Base-by-base conservation (phyloP, 2,888 invertebrate genomes). In the Marasmarcha lunaedactyla region DNA sequence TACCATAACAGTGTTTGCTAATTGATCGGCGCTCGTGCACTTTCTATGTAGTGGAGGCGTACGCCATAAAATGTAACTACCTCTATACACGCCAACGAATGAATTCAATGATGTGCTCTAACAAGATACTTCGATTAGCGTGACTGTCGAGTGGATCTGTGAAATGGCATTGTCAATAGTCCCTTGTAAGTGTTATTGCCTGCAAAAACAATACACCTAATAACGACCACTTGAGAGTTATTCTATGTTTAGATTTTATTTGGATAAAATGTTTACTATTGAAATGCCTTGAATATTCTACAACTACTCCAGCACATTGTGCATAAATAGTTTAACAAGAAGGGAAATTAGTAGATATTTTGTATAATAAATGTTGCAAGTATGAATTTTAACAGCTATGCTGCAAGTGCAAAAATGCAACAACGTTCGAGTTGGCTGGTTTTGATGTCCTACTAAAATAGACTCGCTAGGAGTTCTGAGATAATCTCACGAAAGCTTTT, bases 371-470 rank as follows among this genome's bases (percentile, higher is more conserved):
- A 20, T 68, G 57, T 62, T 57, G 68, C 58, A 70, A 69, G 41
- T 49, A 40, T 46, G 44, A 38, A 48, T 46, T 43, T 46, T 45
- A 49, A 51, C 47, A 40, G 36, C 20, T 51, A 46, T 49, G 47
- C 48, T 49, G 46, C 46, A 46, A 48, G 51, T 61, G 57, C 59
- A 59, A 63, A 59, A 65, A 68, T 62, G 62, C 59, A 67, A 67
- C 54, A 20, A 44, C 52, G 66, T 70, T 67, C 59, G 51, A 63
- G 54, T 64, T 54, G 51, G 59, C 57, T 60, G 68, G 51, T 45
- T 51, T 45, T 48, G 46, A 43, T 55, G 70, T 47, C 58, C 71
- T 55, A 71, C 60, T 59, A 57, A 56, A 58, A 49, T 50, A 42
- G 3, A 20, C 20, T 20, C 20, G 20, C 7, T 5, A 20, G 20